Conservation (phyloP, 2,113 vertebrate genomes). For the Grammomys surdaster region DNA sequence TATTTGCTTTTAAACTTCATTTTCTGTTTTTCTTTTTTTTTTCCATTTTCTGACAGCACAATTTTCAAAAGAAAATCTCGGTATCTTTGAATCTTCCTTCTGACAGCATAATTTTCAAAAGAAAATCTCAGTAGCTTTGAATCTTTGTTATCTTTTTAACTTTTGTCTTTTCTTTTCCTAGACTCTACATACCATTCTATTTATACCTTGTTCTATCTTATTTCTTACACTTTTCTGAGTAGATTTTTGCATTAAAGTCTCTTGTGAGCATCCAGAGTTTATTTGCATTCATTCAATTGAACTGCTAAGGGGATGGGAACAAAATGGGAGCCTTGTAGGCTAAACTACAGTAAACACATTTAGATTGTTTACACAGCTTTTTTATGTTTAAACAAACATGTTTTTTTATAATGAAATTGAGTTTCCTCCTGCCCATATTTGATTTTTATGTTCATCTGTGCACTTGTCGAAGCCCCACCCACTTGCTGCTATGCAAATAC, state of each 20-base stretch:
- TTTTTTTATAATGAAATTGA: slow-evolving; percentile 85
- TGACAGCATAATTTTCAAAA: background rate
- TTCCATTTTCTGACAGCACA: background rate
- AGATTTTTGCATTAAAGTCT: slow-evolving; percentile 62
- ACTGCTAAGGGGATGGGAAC: slow-evolving; percentile 65
- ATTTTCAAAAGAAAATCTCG: background rate
- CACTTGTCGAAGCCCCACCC: slow-evolving; percentile 86
- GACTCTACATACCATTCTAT: background rate
- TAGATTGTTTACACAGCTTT: slow-evolving; percentile 83
- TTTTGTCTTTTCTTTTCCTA: background rate
- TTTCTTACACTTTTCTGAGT: slow-evolving; percentile 52
- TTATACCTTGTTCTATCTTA: background rate
- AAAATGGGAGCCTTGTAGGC: slow-evolving; percentile 76
- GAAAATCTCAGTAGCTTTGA: slow-evolving; percentile 16
- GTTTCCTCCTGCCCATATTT: slow-evolving; percentile 87
- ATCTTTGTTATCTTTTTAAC: background rate
- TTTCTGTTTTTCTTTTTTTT: background rate
- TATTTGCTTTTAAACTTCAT: slow-evolving; percentile 31
- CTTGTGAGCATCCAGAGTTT: slow-evolving; percentile 49
- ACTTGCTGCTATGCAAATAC: slow-evolving; percentile 89
- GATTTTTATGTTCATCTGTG: slow-evolving; percentile 92
- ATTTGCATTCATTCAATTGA: slow-evolving; percentile 64
- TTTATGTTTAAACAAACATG: slow-evolving; percentile 87
- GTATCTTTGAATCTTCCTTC: background rate
- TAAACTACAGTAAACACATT: slow-evolving; percentile 67